A percentile compares a stretch with the other conserved stretches of the same genome.
Conservation (phyloP, 2,113 vertebrate species). For the Nipponia nippon region DNA sequence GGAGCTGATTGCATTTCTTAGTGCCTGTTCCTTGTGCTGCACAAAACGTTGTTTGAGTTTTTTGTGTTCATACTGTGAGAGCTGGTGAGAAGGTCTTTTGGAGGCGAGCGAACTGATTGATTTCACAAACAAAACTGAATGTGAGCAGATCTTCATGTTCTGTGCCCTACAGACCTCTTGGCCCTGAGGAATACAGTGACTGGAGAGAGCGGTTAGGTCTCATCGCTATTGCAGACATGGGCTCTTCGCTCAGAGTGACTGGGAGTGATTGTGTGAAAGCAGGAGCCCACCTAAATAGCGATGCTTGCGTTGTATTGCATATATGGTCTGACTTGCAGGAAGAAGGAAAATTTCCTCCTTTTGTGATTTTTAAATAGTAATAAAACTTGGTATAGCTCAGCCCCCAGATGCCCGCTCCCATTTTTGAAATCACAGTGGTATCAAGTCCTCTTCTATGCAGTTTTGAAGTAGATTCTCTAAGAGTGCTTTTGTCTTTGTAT, state of each 20-base stretch:
- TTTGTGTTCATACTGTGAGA: neutral
- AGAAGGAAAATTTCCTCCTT: neutral
- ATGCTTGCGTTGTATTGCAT: neutral
- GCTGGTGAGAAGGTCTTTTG: neutral
- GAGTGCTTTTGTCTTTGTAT: neutral
- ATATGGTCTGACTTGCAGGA: neutral
- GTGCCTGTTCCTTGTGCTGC: neutral
- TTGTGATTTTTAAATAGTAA: neutral
- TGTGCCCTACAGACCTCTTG: neutral
- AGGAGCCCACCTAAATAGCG: neutral
- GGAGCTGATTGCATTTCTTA: constrained; percentile 27
- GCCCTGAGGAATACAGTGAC: neutral
- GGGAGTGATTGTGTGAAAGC: neutral
- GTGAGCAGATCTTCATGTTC: neutral
- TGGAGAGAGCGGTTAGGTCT: neutral
- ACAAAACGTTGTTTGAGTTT: neutral
- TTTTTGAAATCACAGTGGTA: neutral
- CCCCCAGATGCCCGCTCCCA: neutral
- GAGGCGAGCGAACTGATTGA: neutral
- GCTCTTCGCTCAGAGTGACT: neutral
- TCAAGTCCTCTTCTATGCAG: neutral
- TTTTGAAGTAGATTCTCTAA: neutral
- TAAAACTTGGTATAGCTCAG: neutral
- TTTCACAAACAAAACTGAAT: neutral
- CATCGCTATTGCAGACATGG: neutral